Evolutionary conservation across 2,113 vertebrate species (phyloP), one percentile per base, ranked within the genome.

Genomic region (Carassius auratus): DNA sequence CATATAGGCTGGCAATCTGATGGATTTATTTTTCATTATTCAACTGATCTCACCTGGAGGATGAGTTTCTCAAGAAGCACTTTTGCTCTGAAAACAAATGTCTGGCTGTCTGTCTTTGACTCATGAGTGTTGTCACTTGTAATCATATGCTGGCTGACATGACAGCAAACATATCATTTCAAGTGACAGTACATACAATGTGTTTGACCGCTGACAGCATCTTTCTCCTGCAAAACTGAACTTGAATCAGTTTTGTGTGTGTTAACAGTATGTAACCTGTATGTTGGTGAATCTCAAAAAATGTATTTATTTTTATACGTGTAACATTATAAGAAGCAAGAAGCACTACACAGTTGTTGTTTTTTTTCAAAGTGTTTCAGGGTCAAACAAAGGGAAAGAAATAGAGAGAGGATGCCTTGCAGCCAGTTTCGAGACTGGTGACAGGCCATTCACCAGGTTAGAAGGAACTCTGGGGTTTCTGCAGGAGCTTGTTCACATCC

Each of bases 401-500:
- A 55, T n/a, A 36, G 14, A 14, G 2, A 26, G 52, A 21, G 76
- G 23, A 3, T n/a, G 76, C 26, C 76, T 38, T 78, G 5, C 19
- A 78, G 76, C 55, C 75, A 57, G 23, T 57, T 68, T 33, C 6
- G 13, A 73, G 5, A 23, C 79, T 30, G 17, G 61, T 68, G 79
- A 81, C 79, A 68, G 23, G 57, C 57, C 15, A 30, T 83, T 30
- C 38, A 71, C 68, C 71, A 66, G 87, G 76, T 55, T 73, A 57
- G 83, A 89, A 90, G 89, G 87, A 87, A 90, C 81, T 26, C 48
- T 87, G 89, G 86, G 76, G 36, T 52, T 48, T 64, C 26, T 48
- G 76, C 50, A 64, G 66, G 66, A 69, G 45, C 85, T 78, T 73
- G 71, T 69, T 66, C 36, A 30, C 48, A 26, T 45, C 19, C 23